Conservation (phyloP, 2,113 vertebrate genomes). For the Hucho hucho region DNA sequence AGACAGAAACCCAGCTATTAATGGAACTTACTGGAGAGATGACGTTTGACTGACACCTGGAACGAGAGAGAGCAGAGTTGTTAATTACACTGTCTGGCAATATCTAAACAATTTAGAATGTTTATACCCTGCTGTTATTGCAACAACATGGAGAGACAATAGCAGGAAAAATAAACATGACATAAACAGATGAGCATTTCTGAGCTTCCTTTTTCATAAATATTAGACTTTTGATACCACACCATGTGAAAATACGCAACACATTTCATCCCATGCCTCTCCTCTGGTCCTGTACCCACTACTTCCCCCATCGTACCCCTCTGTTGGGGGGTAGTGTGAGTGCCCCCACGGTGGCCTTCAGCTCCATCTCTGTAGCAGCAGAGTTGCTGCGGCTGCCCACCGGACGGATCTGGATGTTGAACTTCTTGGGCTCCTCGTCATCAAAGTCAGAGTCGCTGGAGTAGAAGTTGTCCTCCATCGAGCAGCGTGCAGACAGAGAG, state of each 20-base stretch:
- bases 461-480: slow-evolving; percentile 73
- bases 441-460: slow-evolving; percentile 95
- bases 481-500: slow-evolving; percentile 55
- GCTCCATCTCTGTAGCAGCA: slow-evolving; percentile 80
- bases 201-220: not conserved
- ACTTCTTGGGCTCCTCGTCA: slow-evolving; percentile 90
- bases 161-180: not conserved
- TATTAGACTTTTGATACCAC: not conserved
- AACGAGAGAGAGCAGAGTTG: slow-evolving; percentile 22
- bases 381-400: slow-evolving; percentile 70
- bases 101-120: not conserved
- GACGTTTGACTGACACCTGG: slow-evolving; percentile 81
- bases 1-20: not conserved
- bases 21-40: slow-evolving; percentile 80
- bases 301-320: slow-evolving; percentile 53
- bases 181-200: not conserved
- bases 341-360: slow-evolving; percentile 84
- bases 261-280: not conserved
- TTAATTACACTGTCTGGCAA: not conserved
- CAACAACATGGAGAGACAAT: not conserved
- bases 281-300: not conserved
- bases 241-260: not conserved
- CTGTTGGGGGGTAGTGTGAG: slow-evolving; percentile 85
- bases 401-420: slow-evolving; percentile 88
- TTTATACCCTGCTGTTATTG: not conserved